Evolutionary conservation across 2,113 vertebrate species (phyloP).

Genomic region (Pangasianodon hypophthalmus): DNA sequence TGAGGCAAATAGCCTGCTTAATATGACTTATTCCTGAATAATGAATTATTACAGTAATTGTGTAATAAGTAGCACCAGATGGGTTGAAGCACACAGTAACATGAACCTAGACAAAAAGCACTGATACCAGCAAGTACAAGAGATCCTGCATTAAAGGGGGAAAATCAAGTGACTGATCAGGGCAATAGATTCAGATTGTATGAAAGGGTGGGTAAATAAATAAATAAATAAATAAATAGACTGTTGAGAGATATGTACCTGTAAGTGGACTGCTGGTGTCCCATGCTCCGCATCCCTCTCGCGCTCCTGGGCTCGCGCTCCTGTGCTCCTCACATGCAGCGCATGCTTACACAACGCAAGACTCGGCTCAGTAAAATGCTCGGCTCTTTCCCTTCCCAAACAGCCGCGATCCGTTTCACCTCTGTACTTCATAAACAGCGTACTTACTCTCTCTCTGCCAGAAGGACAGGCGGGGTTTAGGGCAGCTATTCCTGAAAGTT

Average conservation of each 20-base stretch:
- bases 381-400: slow-evolving; percentile 6
- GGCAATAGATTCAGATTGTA: not conserved
- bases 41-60: not conserved
- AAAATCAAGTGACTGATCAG: not conserved
- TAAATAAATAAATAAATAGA: not conserved
- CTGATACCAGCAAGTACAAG: not conserved
- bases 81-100: not conserved
- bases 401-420: slow-evolving; percentile 24
- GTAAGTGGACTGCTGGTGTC: slow-evolving; percentile 35
- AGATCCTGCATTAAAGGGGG: not conserved
- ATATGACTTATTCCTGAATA: not conserved
- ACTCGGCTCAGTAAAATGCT: slow-evolving; percentile 22
- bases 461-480: not conserved
- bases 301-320: slow-evolving; percentile 27
- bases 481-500: slow-evolving; percentile 42
- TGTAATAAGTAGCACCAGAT: not conserved
- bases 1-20: not conserved
- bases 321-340: slow-evolving; percentile 49
- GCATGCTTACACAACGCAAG: slow-evolving; percentile 46
- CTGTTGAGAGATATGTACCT: slow-evolving; percentile 23
- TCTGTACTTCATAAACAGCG: slow-evolving; percentile 29
- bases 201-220: not conserved
- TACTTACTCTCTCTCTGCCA: slow-evolving; percentile 4
- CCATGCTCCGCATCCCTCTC: slow-evolving; percentile 46
- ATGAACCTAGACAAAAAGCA: not conserved